phyloP scores from a whole-genome alignment of 2,888 invertebrate genomes.

The Mycogona germanica region DNA sequence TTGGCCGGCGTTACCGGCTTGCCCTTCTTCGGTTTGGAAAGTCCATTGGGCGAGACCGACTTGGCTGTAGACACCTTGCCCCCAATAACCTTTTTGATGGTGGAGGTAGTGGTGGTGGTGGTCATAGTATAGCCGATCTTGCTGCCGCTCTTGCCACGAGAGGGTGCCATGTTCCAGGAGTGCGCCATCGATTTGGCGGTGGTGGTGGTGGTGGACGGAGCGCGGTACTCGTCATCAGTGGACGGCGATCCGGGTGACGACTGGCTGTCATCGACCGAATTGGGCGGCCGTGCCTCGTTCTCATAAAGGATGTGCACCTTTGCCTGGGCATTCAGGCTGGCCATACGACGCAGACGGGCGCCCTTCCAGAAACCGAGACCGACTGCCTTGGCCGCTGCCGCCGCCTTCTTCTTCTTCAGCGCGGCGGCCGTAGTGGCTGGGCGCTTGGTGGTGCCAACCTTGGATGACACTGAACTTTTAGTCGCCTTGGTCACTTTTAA shows the following conservation, averaged over 20 bases:
- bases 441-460: too few relatives aligned
- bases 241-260: neutral
- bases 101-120: too few relatives aligned
- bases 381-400: neutral
- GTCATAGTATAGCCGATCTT: too few relatives aligned
- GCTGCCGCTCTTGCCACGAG: neutral
- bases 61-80: neutral
- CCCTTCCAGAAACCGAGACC: conserved; percentile 18
- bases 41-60: conserved; percentile 21
- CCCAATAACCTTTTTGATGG: too few relatives aligned
- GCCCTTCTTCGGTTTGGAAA: neutral
- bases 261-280: neutral
- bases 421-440: too few relatives aligned
- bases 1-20: neutral
- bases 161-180: neutral
- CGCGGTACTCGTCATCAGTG: neutral
- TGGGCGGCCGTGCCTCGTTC: conserved; percentile 46
- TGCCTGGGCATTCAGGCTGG: conserved; percentile 74
- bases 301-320: conserved; percentile 86
- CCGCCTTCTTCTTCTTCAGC: neutral
- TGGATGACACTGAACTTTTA: too few relatives aligned
- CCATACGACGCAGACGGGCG: conserved; percentile 45
- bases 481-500: too few relatives aligned
- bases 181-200: neutral
- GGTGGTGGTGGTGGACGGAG: neutral